Evolutionary conservation across 2,888 invertebrate genomes (phyloP), one percentile per base, ranked within the genome.

Genomic region (Coecobrya sp.): DNA sequence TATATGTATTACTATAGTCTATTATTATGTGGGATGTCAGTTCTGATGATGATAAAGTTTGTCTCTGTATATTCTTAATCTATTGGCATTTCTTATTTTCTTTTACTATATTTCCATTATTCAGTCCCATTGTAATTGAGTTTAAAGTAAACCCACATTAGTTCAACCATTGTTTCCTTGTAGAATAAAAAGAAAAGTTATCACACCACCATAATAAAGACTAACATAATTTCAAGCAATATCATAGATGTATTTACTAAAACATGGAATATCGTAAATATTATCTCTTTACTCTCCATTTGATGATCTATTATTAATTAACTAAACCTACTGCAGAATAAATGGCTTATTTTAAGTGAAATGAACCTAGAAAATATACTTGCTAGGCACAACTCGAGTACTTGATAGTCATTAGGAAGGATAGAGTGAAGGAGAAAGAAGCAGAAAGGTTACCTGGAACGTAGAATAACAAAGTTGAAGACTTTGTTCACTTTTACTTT

Each of bases 401-500:
- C 73, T 42, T 73, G 42, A 19, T 36, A 30, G 11, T 27, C 13
- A 45, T 73, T 73, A 68, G 30, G 45, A 45, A 73, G 73, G 22
- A 73, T 55, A 22, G 10, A 22, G 13, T 62, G 42, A 19, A 22
- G 3, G 10, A 84, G n/a, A 55, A 55, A 27, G 59, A 10, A 59
- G 45, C n/a, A 45, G 68, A 30, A 5, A 68, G 42, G 45, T 5
- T n/a, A 52, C n/a, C n/a, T n/a, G n/a, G n/a, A n/a, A n/a, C n/a
- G 45, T 8, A 13, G 25, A 52, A 59, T 22, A 13, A 36, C 27
- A 70, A 70, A 36, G 0, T 86, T 2, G 0, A 27, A 0, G n/a
- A 62, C 65, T 86, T 76, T 73, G 45, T 45, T 22, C 82, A 89
- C 27, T 76, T 79, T 16, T 79, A 49, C 89, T 89, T 89, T 89